Evolutionary conservation across 2,113 vertebrate species (phyloP), one percentile per base, ranked within the genome.

Genomic region (Coregonus clupeaformis): DNA sequence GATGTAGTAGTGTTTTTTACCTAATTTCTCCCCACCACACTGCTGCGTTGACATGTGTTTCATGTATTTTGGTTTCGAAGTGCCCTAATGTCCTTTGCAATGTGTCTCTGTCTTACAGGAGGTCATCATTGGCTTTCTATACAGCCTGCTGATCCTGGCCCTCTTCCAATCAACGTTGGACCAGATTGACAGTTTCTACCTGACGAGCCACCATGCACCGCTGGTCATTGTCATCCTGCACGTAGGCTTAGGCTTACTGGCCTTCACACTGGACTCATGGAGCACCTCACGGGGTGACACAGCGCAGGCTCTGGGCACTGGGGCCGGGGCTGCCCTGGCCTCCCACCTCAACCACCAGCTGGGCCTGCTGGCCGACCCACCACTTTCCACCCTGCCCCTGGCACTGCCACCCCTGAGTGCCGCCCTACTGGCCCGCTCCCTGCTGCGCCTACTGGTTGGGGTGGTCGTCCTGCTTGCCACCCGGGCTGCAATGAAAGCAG

Each of bases 211-310:
- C 84, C 95, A 92, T 0, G 93, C 96, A 42, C 95, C 98, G 0
- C 88, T 97, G 3, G 88, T 95, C 72, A 95, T 97, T 82, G 87
- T 98, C 2, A 79, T 95, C 57, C 90, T 96, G 3, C 97, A 99
- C 5, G 90, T 99, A 52, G 94, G 93, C 59, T 75, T 98, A 79
- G 96, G 97, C 71, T 92, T 98, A 47, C 94, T 97, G 81, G 97
- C 97, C 22, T 99, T 99, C 82, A 95, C 95, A 6, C 91, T 99
- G 32, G 98, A 99, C 81, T 95, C 96, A 0, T 99, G 98, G 97
- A 99, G 97, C 92, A 99, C 97, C 0, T 99, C 97, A 0, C 92
- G 98, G 3, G 97, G 96, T 0, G 98, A 99, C 86, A 99, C 98
- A 0, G 96, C 97, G 36, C 94, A 99, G 87, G 97, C 96, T 14